Conservation (phyloP, 92 coral and sea anemone genomes). For the Epizoanthus ramosus region DNA sequence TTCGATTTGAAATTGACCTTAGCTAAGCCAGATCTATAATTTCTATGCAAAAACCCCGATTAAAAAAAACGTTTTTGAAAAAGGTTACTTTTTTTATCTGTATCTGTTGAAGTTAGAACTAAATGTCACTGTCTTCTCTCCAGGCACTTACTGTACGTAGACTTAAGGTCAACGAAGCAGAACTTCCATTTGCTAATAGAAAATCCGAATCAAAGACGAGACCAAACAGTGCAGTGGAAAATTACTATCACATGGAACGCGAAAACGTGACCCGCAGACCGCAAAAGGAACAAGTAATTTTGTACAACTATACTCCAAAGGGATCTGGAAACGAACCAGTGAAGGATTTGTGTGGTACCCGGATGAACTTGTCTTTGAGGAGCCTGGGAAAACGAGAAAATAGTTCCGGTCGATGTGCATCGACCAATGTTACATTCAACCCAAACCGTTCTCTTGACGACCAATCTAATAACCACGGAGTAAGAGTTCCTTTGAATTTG, state of each 20-base stretch:
- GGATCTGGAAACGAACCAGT: constrained; percentile 13
- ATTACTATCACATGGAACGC: background rate
- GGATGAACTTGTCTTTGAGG: constrained; percentile 27
- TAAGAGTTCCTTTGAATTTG: constrained; percentile 7
- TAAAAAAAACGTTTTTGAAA: too few relatives aligned
- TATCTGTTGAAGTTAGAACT: too few relatives aligned
- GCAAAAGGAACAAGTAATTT: background rate
- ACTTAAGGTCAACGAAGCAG: constrained; percentile 1
- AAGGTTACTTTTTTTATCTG: too few relatives aligned
- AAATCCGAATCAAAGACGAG: constrained; percentile 31
- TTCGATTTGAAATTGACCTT: too few relatives aligned
- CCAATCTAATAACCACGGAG: constrained; percentile 14
- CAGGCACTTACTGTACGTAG: constrained; percentile 31
- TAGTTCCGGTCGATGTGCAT: background rate
- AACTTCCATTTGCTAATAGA: constrained; percentile 6
- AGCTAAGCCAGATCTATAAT: too few relatives aligned
- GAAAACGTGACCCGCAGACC: background rate
- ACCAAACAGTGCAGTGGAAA: constrained; percentile 37
- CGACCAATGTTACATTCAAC: background rate
- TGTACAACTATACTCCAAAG: background rate
- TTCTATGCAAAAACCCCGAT: too few relatives aligned
- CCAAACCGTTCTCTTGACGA: constrained; percentile 10
- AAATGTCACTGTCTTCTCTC: too few relatives aligned
- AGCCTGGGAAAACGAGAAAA: background rate
- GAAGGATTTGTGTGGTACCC: constrained; percentile 27